phyloP scores from a whole-genome alignment of 2,888 invertebrate genomes.

The Hirtodrosophila duncani region DNA sequence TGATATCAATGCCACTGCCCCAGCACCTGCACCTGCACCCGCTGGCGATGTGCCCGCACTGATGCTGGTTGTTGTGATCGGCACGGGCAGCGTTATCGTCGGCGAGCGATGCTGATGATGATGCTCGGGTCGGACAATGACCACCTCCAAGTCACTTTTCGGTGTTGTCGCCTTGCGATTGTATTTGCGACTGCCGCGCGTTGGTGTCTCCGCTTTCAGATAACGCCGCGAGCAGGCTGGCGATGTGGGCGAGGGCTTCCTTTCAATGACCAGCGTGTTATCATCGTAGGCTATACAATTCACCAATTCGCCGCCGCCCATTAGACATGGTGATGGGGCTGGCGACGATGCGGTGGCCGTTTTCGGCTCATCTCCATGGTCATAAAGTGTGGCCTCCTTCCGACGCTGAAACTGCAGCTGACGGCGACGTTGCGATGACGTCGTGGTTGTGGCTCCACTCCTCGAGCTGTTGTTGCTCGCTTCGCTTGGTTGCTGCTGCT shows the following conservation, averaged over 20 bases:
- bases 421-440: conserved; percentile 51
- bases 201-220: conserved; percentile 52
- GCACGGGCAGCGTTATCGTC: conserved; percentile 57
- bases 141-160: conserved; percentile 54
- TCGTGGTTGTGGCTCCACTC: conserved; percentile 26
- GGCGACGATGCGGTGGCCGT: conserved; percentile 6
- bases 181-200: conserved; percentile 59
- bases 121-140: conserved; percentile 47
- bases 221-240: conserved; percentile 52
- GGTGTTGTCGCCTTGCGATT: conserved; percentile 47
- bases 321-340: conserved; percentile 11
- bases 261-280: conserved; percentile 57
- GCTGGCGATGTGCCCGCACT: conserved; percentile 24
- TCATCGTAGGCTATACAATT: conserved; percentile 64
- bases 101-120: conserved; percentile 62
- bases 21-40: conserved; percentile 12
- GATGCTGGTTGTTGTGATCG: conserved; percentile 15
- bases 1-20: background rate
- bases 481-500: conserved; percentile 15
- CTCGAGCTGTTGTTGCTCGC: conserved; percentile 30
- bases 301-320: conserved; percentile 57
- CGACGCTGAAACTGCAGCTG: conserved; percentile 60
- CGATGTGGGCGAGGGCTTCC: conserved; percentile 59
- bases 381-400: conserved; percentile 57
- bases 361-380: conserved; percentile 46